Conservation (phyloP, 2,888 invertebrate genomes). For the Drosophila dives region DNA sequence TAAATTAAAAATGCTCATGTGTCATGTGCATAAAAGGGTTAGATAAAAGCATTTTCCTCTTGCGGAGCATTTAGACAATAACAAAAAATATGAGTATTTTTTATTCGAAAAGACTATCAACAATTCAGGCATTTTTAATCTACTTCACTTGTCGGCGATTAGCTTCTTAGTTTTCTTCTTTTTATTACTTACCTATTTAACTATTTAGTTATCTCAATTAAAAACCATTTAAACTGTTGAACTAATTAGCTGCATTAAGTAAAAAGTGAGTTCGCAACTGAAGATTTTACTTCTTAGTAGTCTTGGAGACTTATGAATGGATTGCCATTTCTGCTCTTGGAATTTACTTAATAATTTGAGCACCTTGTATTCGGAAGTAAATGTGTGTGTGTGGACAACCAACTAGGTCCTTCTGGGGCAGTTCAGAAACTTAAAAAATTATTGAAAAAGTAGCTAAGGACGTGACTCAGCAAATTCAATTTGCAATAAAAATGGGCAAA, state of each 20-base stretch:
- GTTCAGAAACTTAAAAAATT: slow-evolving; percentile 54
- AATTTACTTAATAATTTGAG: background rate
- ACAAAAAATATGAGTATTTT: background rate
- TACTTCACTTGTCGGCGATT: background rate
- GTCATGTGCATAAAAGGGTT: background rate
- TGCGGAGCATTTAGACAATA: background rate
- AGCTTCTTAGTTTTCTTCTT: background rate
- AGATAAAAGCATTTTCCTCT: background rate
- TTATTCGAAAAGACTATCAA: background rate
- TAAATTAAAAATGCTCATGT: too few species aligned
- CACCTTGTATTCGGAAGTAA: slow-evolving; percentile 39
- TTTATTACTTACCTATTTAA: background rate
- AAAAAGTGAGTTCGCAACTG: background rate
- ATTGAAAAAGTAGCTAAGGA: slow-evolving; percentile 68
- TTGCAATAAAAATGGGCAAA: slow-evolving; percentile 67
- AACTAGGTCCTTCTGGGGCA: slow-evolving; percentile 37
- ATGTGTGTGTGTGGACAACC: background rate
- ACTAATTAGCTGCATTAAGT: background rate
- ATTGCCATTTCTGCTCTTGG: background rate
- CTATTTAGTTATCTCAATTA: background rate
- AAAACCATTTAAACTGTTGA: background rate
- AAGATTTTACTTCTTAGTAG: background rate
- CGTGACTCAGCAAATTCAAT: slow-evolving; percentile 75
- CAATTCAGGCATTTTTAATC: background rate
- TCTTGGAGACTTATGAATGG: background rate